Conservation (phyloP, 2,797 vertebrate genomes). For the Threskiornis aethiopicus region DNA sequence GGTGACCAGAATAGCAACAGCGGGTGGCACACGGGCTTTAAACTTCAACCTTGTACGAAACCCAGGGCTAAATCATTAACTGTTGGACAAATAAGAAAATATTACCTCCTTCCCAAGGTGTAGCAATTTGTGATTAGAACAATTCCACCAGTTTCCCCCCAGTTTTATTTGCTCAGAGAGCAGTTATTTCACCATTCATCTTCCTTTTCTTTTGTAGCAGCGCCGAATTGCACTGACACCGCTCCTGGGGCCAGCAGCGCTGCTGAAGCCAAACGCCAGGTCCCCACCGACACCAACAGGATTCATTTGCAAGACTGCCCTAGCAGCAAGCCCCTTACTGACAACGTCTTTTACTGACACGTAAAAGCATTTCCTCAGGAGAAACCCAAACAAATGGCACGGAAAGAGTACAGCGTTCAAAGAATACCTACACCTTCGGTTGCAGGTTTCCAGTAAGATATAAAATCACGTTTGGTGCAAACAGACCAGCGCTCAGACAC, state of each 20-base stretch:
- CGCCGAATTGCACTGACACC: not conserved
- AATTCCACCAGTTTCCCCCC: not conserved
- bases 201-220: not conserved
- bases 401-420: rapidly evolving
- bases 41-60: not conserved
- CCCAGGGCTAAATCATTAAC: not conserved
- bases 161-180: not conserved
- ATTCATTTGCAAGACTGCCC: not conserved
- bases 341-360: not conserved
- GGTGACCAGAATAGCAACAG: not conserved
- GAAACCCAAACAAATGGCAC: not conserved
- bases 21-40: not conserved
- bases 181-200: not conserved
- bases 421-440: not conserved
- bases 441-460: not conserved
- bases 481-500: rapidly evolving
- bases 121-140: not conserved
- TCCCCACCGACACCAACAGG: rapidly evolving
- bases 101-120: not conserved
- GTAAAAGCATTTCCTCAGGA: rapidly evolving
- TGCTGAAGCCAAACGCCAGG: not conserved
- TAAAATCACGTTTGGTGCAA: not conserved
- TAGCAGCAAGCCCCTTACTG: not conserved
- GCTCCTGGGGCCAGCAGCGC: not conserved
- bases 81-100: not conserved